Base-by-base conservation (phyloP, 2,113 vertebrate genomes). In the Orientallactaga bullata region DNA sequence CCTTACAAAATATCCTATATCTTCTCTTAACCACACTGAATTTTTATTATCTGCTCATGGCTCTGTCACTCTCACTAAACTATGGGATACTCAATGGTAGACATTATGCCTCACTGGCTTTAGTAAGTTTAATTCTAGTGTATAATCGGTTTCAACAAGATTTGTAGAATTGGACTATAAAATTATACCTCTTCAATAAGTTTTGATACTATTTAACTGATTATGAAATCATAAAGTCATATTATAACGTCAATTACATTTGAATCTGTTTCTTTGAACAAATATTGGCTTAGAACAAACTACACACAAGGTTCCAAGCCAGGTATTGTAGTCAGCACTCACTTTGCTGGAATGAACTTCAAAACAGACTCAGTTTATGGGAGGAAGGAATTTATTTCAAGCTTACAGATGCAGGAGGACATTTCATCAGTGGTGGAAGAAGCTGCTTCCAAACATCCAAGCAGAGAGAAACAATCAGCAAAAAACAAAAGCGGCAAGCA, bases 201-300 rank as follows among this genome's bases (percentile, higher is more conserved):
- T 73, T 89, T 4, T 30, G n/a, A 76, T 9, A 61, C 55, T 81
- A 83, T 77, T 61, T n/a, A 28, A 68, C 66, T n/a, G n/a, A n/a
- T n/a, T 61, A 4, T 68, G 11, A 42, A 78, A 4, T 47, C 60
- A 83, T n/a, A 58, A 47, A 47, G 42, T 47, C 42, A 47, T 47
- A 47, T 47, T 47, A 47, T 63, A 71, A 55, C 66, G 26, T 65
- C 24, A 63, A 47, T 85, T 88, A 65, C 9, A 90, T 71, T 86
- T 87, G 89, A 69, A 60, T 87, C 66, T 82, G 72, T 69, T 69
- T 28, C 77, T 76, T 96, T 47, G 21, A 90, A 93, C 60, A 89
- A 85, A 90, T 79, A 93, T 28, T 74, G 66, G 58, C 47, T 39
- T 89, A 79, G 37, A 85, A 87, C 5, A 89, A 92, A 86, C 39